These are phyloP conservation scores for Paratilapia polleni DNA, from an alignment of 2,113 vertebrate species.

Conservation along the genomic window DNA sequence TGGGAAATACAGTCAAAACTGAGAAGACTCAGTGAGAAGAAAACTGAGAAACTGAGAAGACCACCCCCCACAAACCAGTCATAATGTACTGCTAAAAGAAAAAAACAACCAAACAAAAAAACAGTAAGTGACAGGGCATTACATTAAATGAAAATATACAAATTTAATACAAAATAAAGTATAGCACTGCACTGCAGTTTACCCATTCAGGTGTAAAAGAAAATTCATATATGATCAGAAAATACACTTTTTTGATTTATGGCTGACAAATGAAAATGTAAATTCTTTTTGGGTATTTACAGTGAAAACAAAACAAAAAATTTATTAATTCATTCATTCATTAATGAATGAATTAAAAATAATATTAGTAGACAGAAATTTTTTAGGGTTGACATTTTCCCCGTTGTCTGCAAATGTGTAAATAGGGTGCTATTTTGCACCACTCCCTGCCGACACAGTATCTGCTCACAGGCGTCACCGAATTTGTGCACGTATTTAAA, in stretches of 20 bases:
- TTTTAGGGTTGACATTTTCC: conserved; percentile 23
- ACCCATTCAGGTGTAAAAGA: background rate
- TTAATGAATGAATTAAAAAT: too few relatives aligned
- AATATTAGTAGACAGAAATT: conserved; percentile 7
- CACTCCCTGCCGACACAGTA: conserved; percentile 49
- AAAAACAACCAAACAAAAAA: background rate
- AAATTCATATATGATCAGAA: background rate
- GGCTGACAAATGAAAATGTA: background rate
- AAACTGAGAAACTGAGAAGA: background rate
- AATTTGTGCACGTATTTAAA: conserved; percentile 78
- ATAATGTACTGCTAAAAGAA: background rate
- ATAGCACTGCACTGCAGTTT: background rate
- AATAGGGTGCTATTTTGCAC: conserved; percentile 63
- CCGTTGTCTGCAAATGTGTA: conserved; percentile 49
- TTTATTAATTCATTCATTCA: too few relatives aligned
- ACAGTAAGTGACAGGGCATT: fast-evolving
- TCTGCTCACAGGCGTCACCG: conserved; percentile 63
- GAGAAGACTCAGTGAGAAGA: background rate
- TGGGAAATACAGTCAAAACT: background rate
- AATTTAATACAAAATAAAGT: background rate
- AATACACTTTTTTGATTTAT: background rate
- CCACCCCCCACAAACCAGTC: background rate
- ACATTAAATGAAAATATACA: background rate
- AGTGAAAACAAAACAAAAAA: background rate
- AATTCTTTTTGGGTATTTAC: background rate